Evolutionary conservation across 2,113 vertebrate genomes (phyloP).

Genomic region (Gambusia affinis): DNA sequence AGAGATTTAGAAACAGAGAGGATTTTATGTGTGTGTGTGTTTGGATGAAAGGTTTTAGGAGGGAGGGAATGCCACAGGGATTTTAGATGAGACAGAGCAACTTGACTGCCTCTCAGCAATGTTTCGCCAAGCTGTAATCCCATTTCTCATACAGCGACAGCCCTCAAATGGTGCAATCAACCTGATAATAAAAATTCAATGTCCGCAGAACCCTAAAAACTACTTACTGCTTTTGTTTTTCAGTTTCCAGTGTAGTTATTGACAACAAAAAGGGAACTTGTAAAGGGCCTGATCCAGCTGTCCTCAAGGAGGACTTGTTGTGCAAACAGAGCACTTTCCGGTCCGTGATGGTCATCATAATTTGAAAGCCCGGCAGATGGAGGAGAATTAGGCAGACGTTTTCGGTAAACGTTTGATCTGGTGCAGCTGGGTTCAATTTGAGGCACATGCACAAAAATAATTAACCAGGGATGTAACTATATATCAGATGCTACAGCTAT

Average conservation of each 20-base stretch:
- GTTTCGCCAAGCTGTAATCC: slow-evolving; percentile 48
- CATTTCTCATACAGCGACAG: slow-evolving; percentile 21
- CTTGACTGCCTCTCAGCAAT: slow-evolving; percentile 41
- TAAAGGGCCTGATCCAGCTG: slow-evolving; percentile 58
- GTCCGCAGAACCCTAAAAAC: slow-evolving; percentile 35
- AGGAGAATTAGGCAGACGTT: slow-evolving; percentile 28
- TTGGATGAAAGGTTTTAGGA: slow-evolving; percentile 16
- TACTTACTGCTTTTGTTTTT: slow-evolving; percentile 42
- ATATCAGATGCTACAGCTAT: not conserved
- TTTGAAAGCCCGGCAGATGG: slow-evolving; percentile 14
- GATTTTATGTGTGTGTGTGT: not conserved
- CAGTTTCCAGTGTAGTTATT: slow-evolving; percentile 47
- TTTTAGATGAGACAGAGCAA: slow-evolving; percentile 27
- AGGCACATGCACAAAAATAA: slow-evolving; percentile 17
- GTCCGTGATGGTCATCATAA: not conserved
- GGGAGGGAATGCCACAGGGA: slow-evolving; percentile 6
- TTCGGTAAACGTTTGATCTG: slow-evolving; percentile 50
- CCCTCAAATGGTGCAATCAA: slow-evolving; percentile 23
- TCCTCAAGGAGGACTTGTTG: slow-evolving; percentile 29
- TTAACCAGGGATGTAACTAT: slow-evolving; percentile 10
- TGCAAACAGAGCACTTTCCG: slow-evolving; percentile 9
- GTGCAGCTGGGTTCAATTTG: slow-evolving; percentile 23
- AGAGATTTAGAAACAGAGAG: slow-evolving; percentile 58
- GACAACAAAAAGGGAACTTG: slow-evolving; percentile 35
- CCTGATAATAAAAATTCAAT: slow-evolving; percentile 35